Evolutionary conservation across 2,113 vertebrate genomes (phyloP), one percentile per base, ranked within the genome.

Genomic region (Oncorhynchus keta): DNA sequence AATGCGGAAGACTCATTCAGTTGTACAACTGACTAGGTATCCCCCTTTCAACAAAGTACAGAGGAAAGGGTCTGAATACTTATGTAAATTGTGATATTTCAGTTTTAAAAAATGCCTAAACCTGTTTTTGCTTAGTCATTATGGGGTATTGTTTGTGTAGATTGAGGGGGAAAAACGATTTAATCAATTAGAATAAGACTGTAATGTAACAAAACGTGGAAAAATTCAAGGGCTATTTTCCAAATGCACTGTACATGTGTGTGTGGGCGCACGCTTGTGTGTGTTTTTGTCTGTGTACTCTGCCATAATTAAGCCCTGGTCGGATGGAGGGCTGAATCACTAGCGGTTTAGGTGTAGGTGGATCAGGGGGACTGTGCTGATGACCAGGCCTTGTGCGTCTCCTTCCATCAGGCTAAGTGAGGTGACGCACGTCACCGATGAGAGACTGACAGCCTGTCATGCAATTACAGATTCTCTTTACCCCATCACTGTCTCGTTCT

Each of bases 401-500:
- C 39, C 75, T 66, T 66, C 75, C 35, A 79, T 81, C 80, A 83
- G 61, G 67, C 48, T 16, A 64, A 73, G 66, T 24, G 68, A 81
- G 48, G 74, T 86, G 79, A 88, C 84, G 81, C 77, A 79, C 73
- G 72, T 62, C 59, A 75, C 51, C 59, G 39, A 39, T 18, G 72
- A 81, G 70, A 80, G 80, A 68, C 73, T 82, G 81, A 80, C 80
- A 74, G 68, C 55, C 73, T 57, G 61, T 68, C 73, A 73, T 67
- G 77, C 75, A 83, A 81, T 83, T 83, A 85, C 26, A 74, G 78
- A 88, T 72, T 24, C 22, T 72, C 68, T 81, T 79, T 83, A 79
- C 81, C 65, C 65, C 45, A 13, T 66, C 24, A 30, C 51, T 24
- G 28, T 68, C 39, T 45, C 39, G 39, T 11, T 45, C 39, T 45